phyloP scores from a whole-genome alignment of 2,113 vertebrate genomes.

The Ceyx cyanopectus region DNA sequence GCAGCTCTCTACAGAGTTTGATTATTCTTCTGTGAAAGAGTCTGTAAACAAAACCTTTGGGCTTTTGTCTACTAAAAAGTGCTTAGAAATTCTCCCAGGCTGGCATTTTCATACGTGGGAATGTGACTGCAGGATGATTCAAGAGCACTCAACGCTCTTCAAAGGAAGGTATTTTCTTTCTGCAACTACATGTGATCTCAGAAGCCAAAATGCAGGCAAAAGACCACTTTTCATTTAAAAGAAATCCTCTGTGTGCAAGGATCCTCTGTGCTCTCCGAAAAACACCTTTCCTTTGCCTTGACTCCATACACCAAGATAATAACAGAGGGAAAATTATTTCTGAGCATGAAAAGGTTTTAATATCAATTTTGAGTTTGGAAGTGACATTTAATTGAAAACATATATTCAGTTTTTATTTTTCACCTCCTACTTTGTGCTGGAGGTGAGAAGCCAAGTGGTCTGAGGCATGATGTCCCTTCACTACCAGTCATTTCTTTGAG shows the following conservation, averaged over 20 bases:
- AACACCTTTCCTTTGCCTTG: not conserved
- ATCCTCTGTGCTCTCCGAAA: not conserved
- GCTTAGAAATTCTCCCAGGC: slow-evolving; percentile 51
- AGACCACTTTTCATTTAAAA: not conserved
- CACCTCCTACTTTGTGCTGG: not conserved
- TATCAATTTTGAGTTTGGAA: not conserved
- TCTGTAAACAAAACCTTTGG: slow-evolving; percentile 68
- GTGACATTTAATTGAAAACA: not conserved
- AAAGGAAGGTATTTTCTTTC: slow-evolving; percentile 45
- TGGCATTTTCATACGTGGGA: slow-evolving; percentile 50
- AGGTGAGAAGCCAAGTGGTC: not conserved
- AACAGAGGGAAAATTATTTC: not conserved
- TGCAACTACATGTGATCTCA: not conserved
- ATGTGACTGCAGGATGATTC: slow-evolving; percentile 21
- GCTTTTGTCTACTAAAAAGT: slow-evolving; percentile 60
- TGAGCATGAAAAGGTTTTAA: not conserved
- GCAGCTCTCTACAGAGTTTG: slow-evolving; percentile 22
- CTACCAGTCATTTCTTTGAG: not conserved
- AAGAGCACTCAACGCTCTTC: slow-evolving; percentile 41
- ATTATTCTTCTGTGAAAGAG: slow-evolving; percentile 44
- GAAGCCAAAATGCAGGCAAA: slow-evolving; percentile 21
- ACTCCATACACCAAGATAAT: not conserved
- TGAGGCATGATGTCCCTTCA: not conserved
- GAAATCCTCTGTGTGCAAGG: not conserved
- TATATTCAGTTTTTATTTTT: not conserved